Conservation (phyloP, 2,888 invertebrate species). For the Agonum fuliginosum region DNA sequence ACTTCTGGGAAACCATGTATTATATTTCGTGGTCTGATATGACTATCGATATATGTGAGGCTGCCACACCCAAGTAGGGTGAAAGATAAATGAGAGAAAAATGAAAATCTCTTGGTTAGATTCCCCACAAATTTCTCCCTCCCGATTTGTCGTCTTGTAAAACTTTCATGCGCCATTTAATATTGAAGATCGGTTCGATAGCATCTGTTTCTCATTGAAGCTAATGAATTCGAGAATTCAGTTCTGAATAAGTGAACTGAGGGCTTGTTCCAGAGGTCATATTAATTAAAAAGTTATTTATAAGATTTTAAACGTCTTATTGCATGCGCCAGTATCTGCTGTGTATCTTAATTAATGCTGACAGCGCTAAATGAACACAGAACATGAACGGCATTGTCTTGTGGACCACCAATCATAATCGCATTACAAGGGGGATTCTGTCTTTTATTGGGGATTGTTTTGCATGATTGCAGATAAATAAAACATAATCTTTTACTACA, state of each 20-base stretch:
- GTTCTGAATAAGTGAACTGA: background rate
- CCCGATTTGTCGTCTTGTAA: background rate
- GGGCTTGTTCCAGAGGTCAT: constrained; percentile 16
- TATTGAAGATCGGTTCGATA: background rate
- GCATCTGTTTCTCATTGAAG: background rate
- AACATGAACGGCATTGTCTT: background rate
- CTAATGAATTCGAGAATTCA: background rate
- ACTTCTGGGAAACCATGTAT: too few species aligned
- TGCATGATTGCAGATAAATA: too few species aligned
- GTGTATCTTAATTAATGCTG: constrained; percentile 18
- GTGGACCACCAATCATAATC: background rate
- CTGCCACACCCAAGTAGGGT: too few species aligned
- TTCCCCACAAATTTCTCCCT: too few species aligned
- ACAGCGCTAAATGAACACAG: background rate
- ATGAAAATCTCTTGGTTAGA: too few species aligned
- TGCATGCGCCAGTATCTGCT: constrained; percentile 19
- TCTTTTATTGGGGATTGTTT: too few species aligned
- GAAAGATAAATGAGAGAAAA: too few species aligned
- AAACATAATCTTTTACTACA: too few species aligned
- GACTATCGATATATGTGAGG: too few species aligned
- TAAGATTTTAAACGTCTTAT: constrained; percentile 31
- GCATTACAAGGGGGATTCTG: background rate
- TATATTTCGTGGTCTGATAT: too few species aligned
- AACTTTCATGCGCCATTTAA: background rate
- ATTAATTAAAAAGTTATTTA: constrained; percentile 36